These are phyloP conservation scores for Lymantria dispar DNA, from an alignment of 2,888 invertebrate species.

Conservation along the genomic window DNA sequence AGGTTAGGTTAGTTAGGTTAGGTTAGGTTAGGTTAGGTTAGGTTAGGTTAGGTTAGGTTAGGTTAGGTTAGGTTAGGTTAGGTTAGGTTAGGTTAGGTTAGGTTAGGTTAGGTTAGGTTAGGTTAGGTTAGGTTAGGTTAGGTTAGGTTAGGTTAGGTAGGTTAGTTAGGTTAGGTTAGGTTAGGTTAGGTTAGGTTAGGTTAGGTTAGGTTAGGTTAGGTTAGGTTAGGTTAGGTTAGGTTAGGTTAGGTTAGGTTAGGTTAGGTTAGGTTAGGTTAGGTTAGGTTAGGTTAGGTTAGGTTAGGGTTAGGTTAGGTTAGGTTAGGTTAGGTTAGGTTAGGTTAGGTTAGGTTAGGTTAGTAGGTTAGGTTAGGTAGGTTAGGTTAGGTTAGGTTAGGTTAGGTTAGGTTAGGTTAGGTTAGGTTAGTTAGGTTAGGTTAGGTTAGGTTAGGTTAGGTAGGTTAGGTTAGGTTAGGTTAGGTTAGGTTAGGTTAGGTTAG, in stretches of 20 bases:
- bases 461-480: conserved; percentile 4
- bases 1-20: conserved; percentile 6
- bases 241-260: conserved; percentile 21
- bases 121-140: conserved; percentile 11
- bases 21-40: conserved; percentile 1
- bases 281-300: not conserved
- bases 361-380: conserved; percentile 5
- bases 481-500: no score
- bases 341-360: conserved; percentile 16
- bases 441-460: not conserved
- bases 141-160: conserved; percentile 5
- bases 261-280: conserved; percentile 18
- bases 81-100: conserved; percentile 12
- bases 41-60: conserved; percentile 10
- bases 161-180: conserved; percentile 7
- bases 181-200: conserved; percentile 20
- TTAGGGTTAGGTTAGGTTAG: no score
- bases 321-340: not conserved
- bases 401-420: conserved; percentile 1
- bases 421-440: conserved; percentile 1
- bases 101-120: conserved; percentile 12
- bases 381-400: conserved; percentile 14
- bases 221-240: conserved; percentile 16
- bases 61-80: conserved; percentile 12
- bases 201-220: conserved; percentile 19